phyloP scores from a whole-genome alignment of 2,113 vertebrate species.

The Aldabrachelys gigantea region DNA sequence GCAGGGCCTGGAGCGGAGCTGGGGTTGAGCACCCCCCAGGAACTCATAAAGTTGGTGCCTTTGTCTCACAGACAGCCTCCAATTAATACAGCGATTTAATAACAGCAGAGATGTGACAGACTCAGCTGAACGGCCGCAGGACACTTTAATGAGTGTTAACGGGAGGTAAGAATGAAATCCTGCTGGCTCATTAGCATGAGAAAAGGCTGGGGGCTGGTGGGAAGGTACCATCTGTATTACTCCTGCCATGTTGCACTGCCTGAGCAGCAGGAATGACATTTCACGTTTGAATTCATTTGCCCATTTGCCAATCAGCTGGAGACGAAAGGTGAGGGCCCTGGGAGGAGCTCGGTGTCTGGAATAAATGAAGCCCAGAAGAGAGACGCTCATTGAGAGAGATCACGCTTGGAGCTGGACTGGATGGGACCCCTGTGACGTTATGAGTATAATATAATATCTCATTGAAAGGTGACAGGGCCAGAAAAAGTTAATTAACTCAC shows the following conservation, averaged over 20 bases:
- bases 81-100: neutral
- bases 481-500: too few relatives aligned
- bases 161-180: constrained; percentile 49
- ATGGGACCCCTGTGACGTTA: neutral
- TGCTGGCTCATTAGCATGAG: constrained; percentile 43
- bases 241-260: neutral
- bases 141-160: constrained; percentile 51
- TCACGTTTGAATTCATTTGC: neutral
- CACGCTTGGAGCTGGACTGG: neutral
- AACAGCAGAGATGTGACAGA: neutral
- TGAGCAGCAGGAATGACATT: neutral
- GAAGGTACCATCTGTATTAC: neutral
- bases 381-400: neutral
- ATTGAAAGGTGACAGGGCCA: too few relatives aligned
- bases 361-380: too few relatives aligned
- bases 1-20: too few relatives aligned
- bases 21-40: too few relatives aligned
- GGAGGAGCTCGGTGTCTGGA: too few relatives aligned
- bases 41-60: too few relatives aligned
- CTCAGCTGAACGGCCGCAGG: constrained; percentile 14
- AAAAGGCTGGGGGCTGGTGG: constrained; percentile 49
- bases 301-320: neutral
- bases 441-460: too few relatives aligned
- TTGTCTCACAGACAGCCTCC: too few relatives aligned
- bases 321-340: neutral